phyloP scores from a whole-genome alignment of 2,888 invertebrate species.

The Coelopa pilipes region DNA sequence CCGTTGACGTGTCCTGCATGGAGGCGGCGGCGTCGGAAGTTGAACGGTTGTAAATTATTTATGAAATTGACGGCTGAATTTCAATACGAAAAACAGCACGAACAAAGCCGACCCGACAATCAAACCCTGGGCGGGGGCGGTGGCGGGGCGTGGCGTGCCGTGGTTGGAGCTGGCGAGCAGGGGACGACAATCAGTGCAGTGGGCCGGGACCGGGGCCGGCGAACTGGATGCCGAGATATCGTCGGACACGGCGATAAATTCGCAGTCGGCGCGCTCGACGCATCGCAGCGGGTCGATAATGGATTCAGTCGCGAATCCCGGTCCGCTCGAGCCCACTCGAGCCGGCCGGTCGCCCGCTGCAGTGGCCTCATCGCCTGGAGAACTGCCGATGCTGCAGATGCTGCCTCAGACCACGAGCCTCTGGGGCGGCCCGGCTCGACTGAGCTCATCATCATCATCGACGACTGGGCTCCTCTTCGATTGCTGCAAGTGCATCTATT shows the following conservation, averaged over 20 bases:
- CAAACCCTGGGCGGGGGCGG: too few relatives aligned
- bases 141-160: too few relatives aligned
- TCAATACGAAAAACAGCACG: not conserved
- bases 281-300: not conserved
- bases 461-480: too few relatives aligned
- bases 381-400: too few relatives aligned
- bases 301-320: not conserved
- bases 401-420: too few relatives aligned
- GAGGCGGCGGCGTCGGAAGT: slow-evolving; percentile 9
- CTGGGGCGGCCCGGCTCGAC: too few relatives aligned
- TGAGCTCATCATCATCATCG: too few relatives aligned
- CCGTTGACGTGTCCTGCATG: not conserved
- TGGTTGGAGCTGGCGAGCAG: not conserved
- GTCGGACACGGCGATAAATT: not conserved
- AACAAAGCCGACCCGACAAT: not conserved
- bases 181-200: slow-evolving; percentile 12
- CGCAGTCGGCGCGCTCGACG: slow-evolving; percentile 22
- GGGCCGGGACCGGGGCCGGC: not conserved
- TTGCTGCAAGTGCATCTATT: too few relatives aligned
- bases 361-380: not conserved
- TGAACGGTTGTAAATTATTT: slow-evolving; percentile 33
- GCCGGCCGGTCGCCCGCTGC: not conserved
- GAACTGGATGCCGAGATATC: not conserved
- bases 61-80: slow-evolving; percentile 24
- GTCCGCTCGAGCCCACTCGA: not conserved